Percentiles rank a stretch among this genome's conserved stretches.
phyloP scores from a whole-genome alignment of 2,888 invertebrate genomes.

The Agrotis exclamationis region DNA sequence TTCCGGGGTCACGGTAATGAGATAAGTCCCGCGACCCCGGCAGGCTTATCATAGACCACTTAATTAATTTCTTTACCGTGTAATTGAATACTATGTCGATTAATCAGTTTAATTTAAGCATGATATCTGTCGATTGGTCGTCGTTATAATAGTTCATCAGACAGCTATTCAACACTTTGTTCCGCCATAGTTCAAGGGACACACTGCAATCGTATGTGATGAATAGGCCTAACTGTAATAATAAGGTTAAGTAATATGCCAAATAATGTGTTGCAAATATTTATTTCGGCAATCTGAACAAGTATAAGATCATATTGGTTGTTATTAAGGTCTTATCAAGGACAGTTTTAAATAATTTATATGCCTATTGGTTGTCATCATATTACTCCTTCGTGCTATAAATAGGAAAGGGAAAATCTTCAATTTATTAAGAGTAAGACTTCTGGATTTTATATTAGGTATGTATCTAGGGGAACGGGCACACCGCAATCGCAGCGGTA shows the following conservation, averaged over 20 bases:
- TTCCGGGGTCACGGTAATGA: too few species aligned
- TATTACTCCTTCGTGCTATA: too few species aligned
- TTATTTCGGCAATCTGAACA: not conserved
- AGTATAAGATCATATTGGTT: not conserved
- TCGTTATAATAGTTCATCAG: conserved; percentile 38
- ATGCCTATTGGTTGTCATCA: too few species aligned
- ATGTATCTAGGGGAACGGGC: too few species aligned
- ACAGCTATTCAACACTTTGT: conserved; percentile 25
- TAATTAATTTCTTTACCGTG: conserved; percentile 16
- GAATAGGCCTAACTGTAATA: conserved; percentile 40
- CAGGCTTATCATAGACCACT: conserved; percentile 6
- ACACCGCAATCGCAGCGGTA: too few species aligned
- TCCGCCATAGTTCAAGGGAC: conserved; percentile 37
- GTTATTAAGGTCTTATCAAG: too few species aligned
- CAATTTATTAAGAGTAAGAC: too few species aligned
- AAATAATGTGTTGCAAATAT: conserved; percentile 12
- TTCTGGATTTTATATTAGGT: too few species aligned
- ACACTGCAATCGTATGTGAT: conserved; percentile 25
- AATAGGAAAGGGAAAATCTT: too few species aligned
- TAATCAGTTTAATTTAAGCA: conserved; percentile 15
- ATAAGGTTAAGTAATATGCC: conserved; percentile 33
- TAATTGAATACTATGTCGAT: conserved; percentile 26
- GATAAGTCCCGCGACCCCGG: too few species aligned
- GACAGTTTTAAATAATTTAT: too few species aligned
- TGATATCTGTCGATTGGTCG: not conserved